Conservation (phyloP, 2,888 invertebrate genomes). For the Synanthedon andrenaeformis region DNA sequence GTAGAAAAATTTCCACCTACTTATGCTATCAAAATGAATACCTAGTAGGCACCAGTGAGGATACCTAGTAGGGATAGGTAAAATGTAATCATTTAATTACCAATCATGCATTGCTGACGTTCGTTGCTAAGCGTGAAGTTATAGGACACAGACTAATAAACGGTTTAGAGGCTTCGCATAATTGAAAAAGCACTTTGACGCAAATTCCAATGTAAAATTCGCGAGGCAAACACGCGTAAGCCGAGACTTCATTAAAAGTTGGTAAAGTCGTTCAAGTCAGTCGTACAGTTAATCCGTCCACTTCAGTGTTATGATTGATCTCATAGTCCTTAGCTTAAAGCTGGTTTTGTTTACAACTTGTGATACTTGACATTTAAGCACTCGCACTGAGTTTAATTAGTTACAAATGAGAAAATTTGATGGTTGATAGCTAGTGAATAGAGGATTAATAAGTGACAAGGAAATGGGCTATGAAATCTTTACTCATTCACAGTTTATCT, state of each 20-base stretch:
- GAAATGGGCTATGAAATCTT: too few relatives aligned
- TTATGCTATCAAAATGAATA: too few relatives aligned
- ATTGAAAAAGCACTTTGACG: neutral
- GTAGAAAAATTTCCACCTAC: too few relatives aligned
- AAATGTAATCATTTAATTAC: too few relatives aligned
- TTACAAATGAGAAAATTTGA: neutral
- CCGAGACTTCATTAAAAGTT: conserved; percentile 3
- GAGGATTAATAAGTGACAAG: too few relatives aligned
- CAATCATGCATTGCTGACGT: too few relatives aligned
- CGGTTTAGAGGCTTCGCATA: neutral
- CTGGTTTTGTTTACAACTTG: neutral
- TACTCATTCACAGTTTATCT: too few relatives aligned
- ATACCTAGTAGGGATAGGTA: too few relatives aligned
- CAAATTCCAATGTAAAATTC: neutral
- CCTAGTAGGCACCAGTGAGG: too few relatives aligned
- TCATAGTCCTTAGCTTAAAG: neutral
- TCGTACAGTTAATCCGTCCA: conserved; percentile 1
- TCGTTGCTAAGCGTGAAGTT: too few relatives aligned
- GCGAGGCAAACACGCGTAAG: conserved; percentile 1
- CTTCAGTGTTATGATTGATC: neutral
- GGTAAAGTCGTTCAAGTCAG: conserved; percentile 1
- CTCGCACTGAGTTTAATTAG: neutral
- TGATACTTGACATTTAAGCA: neutral
- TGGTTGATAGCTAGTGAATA: too few relatives aligned
- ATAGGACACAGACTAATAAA: neutral